phyloP scores from a whole-genome alignment of 2,113 vertebrate species.

The Pseudorectes ferrugineus region DNA sequence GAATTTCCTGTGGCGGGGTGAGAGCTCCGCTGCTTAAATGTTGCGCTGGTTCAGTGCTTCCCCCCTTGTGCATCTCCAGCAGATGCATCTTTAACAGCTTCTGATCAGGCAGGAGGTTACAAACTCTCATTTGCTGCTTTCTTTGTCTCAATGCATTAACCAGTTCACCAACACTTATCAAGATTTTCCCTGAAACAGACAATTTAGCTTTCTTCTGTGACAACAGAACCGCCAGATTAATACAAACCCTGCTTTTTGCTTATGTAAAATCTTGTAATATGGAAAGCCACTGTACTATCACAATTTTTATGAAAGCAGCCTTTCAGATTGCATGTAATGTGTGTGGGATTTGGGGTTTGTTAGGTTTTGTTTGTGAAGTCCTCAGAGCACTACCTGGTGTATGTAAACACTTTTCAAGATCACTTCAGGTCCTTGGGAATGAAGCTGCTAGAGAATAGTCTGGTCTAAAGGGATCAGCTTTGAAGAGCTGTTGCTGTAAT shows the following conservation, averaged over 20 bases:
- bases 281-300: neutral
- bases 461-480: neutral
- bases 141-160: neutral
- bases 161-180: neutral
- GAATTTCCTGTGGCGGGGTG: neutral
- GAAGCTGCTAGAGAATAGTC: fast-evolving
- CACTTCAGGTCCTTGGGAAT: neutral
- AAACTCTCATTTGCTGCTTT: neutral
- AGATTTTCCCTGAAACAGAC: neutral
- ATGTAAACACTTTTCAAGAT: neutral
- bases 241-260: neutral
- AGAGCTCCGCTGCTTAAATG: neutral
- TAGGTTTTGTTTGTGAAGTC: fast-evolving
- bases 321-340: neutral
- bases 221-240: neutral
- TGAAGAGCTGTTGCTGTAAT: neutral
- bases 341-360: neutral
- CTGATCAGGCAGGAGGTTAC: neutral
- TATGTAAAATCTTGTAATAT: neutral
- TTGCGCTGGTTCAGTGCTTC: neutral
- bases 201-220: neutral
- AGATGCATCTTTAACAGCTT: neutral
- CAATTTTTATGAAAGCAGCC: neutral
- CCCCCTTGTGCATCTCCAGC: neutral
- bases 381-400: neutral